Evolutionary conservation across 2,888 invertebrate genomes (phyloP), one percentile per base, ranked within the genome.

Genomic region (Lithosia quadra): DNA sequence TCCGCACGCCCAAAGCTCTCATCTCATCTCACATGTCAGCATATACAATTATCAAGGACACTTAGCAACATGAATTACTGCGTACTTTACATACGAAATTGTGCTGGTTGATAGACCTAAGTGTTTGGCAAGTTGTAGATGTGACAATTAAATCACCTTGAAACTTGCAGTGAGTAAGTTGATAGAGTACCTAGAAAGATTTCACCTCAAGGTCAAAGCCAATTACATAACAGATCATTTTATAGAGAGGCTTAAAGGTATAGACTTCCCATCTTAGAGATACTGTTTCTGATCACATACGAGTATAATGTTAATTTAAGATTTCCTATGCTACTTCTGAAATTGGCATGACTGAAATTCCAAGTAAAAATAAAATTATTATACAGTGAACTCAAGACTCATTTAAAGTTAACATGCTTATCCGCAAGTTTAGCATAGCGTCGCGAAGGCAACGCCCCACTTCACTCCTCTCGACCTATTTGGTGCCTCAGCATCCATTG

Each of bases 401-500:
- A 79, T 71, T 78, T 78, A 73, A 76, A 74, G 67, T 76, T 69
- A 71, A 72, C 80, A 80, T 73, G 74, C 72, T 76, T 73, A 78
- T 75, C 66, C 69, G 70, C 68, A 70, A 71, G 78, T 76, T 79
- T 74, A 73, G 67, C 81, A 74, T 79, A 81, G 67, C 62, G 68
- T 73, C 74, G 70, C 39, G 67, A 72, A 69, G 74, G 73, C 78
- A 75, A 73, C 78, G 75, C 74, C 68, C 77, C 75, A 78, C 83
- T 81, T 81, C 71, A 61, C 74, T 76, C 69, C 68, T 75, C 78
- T 81, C 80, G 78, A 84, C 83, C 83, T 84, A 83, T 83, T 84
- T 82, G 77, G 76, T 83, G 75, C 76, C 79, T 71, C 78, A 80
- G 79, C 80, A 81, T 86, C 84, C 86, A 84, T 80, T 84, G 86